A percentile compares a stretch with the other conserved stretches of the same genome.
phyloP scores from a whole-genome alignment of 53 echinoderm and acorn worm genomes.

The Temnopleurus reevesii region DNA sequence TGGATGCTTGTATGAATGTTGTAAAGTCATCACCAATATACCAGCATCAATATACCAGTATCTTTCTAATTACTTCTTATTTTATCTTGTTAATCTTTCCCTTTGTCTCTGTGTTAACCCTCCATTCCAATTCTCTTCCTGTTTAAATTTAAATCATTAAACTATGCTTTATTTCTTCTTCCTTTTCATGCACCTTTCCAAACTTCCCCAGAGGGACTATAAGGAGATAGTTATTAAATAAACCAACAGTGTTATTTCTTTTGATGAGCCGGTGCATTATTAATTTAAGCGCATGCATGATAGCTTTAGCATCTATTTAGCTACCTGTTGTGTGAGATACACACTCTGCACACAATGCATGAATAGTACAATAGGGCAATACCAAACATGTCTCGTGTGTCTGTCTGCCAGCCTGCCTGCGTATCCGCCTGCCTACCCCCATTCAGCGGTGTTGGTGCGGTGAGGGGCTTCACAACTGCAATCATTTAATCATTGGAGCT shows the following conservation, averaged over 20 bases:
- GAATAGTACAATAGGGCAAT: background rate
- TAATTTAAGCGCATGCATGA: background rate
- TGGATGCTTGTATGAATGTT: too few relatives aligned
- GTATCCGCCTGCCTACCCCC: background rate
- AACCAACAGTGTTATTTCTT: background rate
- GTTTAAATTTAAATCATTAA: too few relatives aligned
- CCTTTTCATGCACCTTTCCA: too few relatives aligned
- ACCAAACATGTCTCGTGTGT: background rate
- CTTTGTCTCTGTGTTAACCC: too few relatives aligned
- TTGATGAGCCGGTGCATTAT: background rate
- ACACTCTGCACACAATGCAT: slow-evolving; percentile 8
- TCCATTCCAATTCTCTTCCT: too few relatives aligned
- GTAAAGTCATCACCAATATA: too few relatives aligned
- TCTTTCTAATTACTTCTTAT: too few relatives aligned
- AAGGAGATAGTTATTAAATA: background rate
- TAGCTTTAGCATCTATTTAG: background rate
- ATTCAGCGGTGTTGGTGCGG: background rate
- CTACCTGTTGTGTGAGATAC: slow-evolving; percentile 2
- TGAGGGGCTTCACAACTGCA: slow-evolving; percentile 3
- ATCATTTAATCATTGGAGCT: slow-evolving; percentile 15
- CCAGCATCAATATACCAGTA: too few relatives aligned
- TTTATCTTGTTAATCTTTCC: too few relatives aligned
- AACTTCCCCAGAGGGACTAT: background rate
- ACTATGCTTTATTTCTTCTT: too few relatives aligned
- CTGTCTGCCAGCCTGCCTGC: background rate